These are phyloP conservation scores for Punctoribates punctum DNA, from an alignment of 2,888 invertebrate genomes.

Conservation along the genomic window DNA sequence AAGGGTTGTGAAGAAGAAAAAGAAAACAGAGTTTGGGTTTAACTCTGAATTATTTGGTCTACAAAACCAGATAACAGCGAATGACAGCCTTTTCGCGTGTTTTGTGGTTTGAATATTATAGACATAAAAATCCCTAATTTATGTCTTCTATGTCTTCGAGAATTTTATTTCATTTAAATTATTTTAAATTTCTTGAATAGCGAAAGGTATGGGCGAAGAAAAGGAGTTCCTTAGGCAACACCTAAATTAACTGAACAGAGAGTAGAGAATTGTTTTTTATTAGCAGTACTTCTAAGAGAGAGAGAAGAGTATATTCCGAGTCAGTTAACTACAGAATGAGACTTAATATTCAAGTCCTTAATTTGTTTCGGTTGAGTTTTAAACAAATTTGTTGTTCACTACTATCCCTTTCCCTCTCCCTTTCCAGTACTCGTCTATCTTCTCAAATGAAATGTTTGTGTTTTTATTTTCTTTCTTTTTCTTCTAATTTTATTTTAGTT, in stretches of 20 bases:
- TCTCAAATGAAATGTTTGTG: too few species aligned
- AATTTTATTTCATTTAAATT: slow-evolving; percentile 27
- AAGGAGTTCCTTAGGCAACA: slow-evolving; percentile 26
- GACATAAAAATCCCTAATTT: neutral
- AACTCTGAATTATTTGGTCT: neutral
- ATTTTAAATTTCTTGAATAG: neutral
- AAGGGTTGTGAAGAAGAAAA: neutral
- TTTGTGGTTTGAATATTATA: neutral
- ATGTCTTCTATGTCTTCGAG: neutral
- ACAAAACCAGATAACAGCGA: neutral
- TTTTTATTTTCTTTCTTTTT: too few species aligned
- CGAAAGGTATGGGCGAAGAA: neutral
- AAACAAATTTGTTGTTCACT: neutral
- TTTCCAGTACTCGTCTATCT: too few species aligned
- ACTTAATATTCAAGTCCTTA: too few species aligned
- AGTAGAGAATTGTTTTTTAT: neutral
- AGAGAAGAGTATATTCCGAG: neutral
- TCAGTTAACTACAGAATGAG: neutral
- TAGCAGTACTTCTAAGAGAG: neutral
- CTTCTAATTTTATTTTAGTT: too few species aligned
- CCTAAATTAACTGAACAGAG: slow-evolving; percentile 9
- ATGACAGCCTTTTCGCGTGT: slow-evolving; percentile 9
- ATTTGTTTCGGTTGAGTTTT: too few species aligned
- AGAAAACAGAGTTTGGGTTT: neutral
- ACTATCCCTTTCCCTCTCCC: too few species aligned